Percentiles rank a stretch among this genome's conserved stretches.
Conservation (phyloP, 1,140 invertebrate genomes). For the Battus philenor region DNA sequence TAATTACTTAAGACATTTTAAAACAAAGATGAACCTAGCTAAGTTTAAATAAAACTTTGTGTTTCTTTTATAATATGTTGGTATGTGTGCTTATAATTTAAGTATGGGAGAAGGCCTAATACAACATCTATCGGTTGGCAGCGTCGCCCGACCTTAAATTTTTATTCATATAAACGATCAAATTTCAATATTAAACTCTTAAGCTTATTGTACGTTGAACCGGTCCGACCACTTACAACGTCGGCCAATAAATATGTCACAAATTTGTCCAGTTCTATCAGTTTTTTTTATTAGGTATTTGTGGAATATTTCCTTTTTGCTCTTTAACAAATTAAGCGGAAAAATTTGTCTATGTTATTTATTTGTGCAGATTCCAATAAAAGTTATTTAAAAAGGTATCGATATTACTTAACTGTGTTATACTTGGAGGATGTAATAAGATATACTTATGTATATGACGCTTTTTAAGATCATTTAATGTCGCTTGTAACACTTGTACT, state of each 20-base stretch:
- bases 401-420: no score
- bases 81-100: neutral
- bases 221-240: conserved; percentile 14
- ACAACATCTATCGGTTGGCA: neutral
- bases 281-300: conserved; percentile 12
- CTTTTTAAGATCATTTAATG: no score
- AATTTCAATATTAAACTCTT: conserved; percentile 17
- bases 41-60: no score
- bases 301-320: conserved; percentile 14
- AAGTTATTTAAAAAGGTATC: no score
- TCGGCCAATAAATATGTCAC: conserved; percentile 15
- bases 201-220: conserved; percentile 11
- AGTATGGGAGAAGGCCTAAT: neutral
- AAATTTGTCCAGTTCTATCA: conserved; percentile 17
- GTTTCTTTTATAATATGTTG: no score
- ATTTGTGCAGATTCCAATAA: no score
- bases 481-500: no score
- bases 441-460: no score
- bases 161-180: conserved; percentile 16
- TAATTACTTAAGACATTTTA: no score
- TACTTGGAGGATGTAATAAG: no score
- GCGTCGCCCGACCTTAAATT: conserved; percentile 2
- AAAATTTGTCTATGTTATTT: conserved; percentile 14
- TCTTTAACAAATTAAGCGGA: conserved; percentile 11
- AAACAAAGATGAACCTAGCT: no score